Conservation (phyloP, 2,113 vertebrate genomes). For the Upupa epops region DNA sequence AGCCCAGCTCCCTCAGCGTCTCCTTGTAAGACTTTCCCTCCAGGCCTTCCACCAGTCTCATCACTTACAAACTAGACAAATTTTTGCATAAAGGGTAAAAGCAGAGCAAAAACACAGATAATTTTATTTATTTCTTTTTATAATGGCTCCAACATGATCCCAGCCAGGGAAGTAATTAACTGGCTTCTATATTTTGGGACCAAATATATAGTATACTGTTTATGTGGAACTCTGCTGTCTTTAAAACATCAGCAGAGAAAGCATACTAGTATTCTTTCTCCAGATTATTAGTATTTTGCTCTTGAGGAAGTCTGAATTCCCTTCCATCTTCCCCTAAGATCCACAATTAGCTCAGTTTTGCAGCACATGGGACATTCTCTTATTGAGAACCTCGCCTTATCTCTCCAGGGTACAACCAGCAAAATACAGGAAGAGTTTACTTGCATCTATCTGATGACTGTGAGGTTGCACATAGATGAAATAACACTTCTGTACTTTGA, state of each 20-base stretch:
- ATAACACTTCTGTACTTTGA: not conserved
- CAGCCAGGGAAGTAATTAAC: not conserved
- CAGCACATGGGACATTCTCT: not conserved
- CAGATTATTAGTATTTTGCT: not conserved
- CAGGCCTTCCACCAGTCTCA: too few relatives aligned
- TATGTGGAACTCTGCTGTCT: not conserved
- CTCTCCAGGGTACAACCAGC: not conserved
- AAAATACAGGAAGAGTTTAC: not conserved
- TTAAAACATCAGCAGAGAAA: not conserved
- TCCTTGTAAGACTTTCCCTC: too few relatives aligned
- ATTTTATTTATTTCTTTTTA: too few relatives aligned
- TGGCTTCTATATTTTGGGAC: not conserved
- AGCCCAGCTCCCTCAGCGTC: too few relatives aligned
- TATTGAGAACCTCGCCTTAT: not conserved
- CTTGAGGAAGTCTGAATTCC: not conserved
- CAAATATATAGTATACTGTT: not conserved
- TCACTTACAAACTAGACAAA: too few relatives aligned
- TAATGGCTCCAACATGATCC: not conserved
- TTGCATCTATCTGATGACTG: not conserved
- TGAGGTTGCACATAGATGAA: not conserved
- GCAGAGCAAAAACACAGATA: too few relatives aligned
- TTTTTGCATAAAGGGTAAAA: too few relatives aligned
- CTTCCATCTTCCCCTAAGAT: not conserved
- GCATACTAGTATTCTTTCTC: not conserved
- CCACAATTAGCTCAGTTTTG: not conserved